Percentiles rank a stretch among this genome's conserved stretches.
phyloP scores from a whole-genome alignment of 1,140 invertebrate genomes.

The Bombus impatiens region DNA sequence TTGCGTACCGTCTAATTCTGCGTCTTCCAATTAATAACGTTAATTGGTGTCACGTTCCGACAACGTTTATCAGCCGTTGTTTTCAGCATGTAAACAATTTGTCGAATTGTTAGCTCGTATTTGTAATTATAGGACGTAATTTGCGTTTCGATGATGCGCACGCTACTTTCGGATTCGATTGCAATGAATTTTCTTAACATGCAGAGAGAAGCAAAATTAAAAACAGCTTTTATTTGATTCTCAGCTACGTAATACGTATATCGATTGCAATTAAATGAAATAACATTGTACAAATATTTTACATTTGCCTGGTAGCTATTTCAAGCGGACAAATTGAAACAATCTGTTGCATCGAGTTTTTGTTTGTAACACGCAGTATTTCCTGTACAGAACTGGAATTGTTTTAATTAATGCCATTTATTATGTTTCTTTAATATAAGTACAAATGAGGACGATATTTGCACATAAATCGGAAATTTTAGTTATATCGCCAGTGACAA shows the following conservation, averaged over 20 bases:
- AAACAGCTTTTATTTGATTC: not conserved
- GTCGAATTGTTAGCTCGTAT: not conserved
- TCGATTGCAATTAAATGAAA: not conserved
- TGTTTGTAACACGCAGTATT: not conserved
- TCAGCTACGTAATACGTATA: too few species aligned
- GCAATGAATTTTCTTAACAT: not conserved
- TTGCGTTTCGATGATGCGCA: not conserved
- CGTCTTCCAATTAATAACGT: not conserved
- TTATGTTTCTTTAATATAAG: not conserved
- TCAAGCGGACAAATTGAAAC: not conserved
- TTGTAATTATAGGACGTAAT: not conserved
- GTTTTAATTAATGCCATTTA: not conserved
- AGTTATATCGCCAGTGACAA: too few species aligned
- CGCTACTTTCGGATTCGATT: too few species aligned
- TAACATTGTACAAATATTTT: not conserved
- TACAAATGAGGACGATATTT: not conserved
- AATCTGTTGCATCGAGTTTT: not conserved
- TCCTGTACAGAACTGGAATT: not conserved
- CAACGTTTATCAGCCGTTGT: not conserved
- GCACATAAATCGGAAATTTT: not conserved
- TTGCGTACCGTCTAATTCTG: not conserved
- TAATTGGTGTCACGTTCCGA: not conserved
- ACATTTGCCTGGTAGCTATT: not conserved
- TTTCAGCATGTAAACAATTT: not conserved
- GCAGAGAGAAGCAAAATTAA: not conserved